Evolutionary conservation across 2,888 invertebrate genomes (phyloP), one percentile per base, ranked within the genome.

Genomic region (Chorisops tibialis): DNA sequence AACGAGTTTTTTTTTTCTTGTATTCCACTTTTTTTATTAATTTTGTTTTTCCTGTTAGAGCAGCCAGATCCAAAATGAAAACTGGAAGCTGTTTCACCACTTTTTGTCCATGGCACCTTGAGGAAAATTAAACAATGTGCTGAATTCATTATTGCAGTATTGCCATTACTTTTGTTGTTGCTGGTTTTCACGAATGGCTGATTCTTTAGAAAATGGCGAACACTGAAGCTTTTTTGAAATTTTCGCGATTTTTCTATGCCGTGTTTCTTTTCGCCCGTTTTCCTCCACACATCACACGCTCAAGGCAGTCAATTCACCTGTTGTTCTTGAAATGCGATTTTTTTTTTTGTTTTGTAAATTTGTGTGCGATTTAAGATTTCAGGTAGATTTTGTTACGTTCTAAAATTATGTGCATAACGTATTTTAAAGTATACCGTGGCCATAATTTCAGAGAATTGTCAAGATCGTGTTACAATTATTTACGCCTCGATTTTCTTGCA

Each of bases 61-160:
- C 43, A 16, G 51, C 56, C 56, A 61, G 56, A 59, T 61, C 61
- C 62, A 65, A 65, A 65, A 68, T 68, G 67, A 68, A 70, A 69
- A 70, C 68, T 68, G 67, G 70, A 69, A 70, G 70, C 68, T 69
- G 68, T 62, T 67, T 65, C 63, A 69, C 69, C 67, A 67, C 68
- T 69, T 69, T 68, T 66, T 66, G 63, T 63, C 59, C 61, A 61
- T 58, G 59, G 52, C 65, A 65, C 65, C 65, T 65, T 65, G 65
- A 63, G 56, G 63, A 65, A 60, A 65, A 65, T 65, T 65, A 47
- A 65, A 63, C 65, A 65, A 65, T 65, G 65, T 58, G 45, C 30
- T 56, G 65, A 65, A 65, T 65, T 61, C 65, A 64, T 64, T 64
- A 64, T 64, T 50, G 54, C 41, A 54, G 39, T 54, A 39, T 41